Conservation (phyloP, 2,888 invertebrate genomes). For the Pristionchus maxplancki region DNA sequence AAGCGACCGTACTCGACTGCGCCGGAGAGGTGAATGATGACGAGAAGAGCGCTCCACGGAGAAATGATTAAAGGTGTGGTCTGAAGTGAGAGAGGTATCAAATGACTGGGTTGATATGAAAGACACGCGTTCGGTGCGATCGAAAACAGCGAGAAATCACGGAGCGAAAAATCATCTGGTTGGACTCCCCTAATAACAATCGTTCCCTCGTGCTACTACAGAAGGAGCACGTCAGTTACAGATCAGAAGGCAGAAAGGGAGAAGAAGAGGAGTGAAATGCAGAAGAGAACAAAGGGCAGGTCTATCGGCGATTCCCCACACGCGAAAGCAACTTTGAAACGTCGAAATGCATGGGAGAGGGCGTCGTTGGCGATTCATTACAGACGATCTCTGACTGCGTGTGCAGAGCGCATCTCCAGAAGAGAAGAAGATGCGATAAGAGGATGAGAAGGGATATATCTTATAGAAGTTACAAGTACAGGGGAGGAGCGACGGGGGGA, state of each 20-base stretch:
- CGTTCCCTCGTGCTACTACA: not conserved
- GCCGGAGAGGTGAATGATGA: slow-evolving; percentile 34
- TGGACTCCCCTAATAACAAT: not conserved
- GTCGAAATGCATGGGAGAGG: slow-evolving; percentile 19
- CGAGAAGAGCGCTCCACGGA: slow-evolving; percentile 46
- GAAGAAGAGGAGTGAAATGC: not conserved
- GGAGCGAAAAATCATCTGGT: not conserved
- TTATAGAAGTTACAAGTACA: slow-evolving; percentile 30
- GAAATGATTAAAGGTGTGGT: slow-evolving; percentile 49
- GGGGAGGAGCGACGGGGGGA: not conserved
- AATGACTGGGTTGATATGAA: not conserved
- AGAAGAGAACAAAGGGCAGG: slow-evolving; percentile 34
- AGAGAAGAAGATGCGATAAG: not conserved
- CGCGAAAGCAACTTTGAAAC: slow-evolving; percentile 17
- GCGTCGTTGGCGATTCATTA: slow-evolving; percentile 12
- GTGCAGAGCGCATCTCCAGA: not conserved
- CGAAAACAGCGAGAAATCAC: not conserved
- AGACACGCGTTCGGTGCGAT: not conserved
- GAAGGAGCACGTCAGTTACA: not conserved
- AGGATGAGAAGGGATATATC: not conserved
- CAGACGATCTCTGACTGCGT: not conserved
- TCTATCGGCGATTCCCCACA: not conserved
- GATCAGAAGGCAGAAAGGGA: not conserved
- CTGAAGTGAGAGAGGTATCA: not conserved
- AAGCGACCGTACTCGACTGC: slow-evolving; percentile 24